Conservation (phyloP, 2,113 vertebrate species). For the Dendropsophus ebraccatus region DNA sequence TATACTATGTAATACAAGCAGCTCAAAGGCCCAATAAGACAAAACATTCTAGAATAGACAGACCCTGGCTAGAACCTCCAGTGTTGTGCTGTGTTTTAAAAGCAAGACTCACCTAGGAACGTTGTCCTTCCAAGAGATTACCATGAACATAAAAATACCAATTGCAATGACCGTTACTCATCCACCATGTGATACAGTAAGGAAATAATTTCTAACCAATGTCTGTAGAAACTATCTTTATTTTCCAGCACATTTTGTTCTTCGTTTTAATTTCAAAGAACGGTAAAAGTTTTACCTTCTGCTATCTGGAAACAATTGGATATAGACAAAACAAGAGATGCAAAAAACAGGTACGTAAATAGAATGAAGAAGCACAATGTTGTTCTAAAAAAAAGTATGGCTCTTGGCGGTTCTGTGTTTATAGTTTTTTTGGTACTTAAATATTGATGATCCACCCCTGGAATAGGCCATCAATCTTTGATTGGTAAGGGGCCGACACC, state of each 20-base stretch:
- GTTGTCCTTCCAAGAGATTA: background rate
- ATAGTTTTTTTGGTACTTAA: too few relatives aligned
- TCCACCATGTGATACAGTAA: background rate
- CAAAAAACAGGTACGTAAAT: background rate
- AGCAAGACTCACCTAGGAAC: background rate
- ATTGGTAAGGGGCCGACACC: too few relatives aligned
- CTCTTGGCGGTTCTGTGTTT: too few relatives aligned
- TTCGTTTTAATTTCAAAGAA: background rate
- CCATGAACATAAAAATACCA: background rate
- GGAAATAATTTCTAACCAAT: background rate
- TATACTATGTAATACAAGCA: too few relatives aligned
- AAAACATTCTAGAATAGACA: too few relatives aligned
- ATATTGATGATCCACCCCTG: too few relatives aligned
- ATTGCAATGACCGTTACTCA: background rate
- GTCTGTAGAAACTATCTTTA: background rate
- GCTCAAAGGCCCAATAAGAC: too few relatives aligned
- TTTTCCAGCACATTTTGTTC: background rate
- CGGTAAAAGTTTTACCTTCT: background rate
- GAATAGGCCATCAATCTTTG: too few relatives aligned
- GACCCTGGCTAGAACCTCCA: too few relatives aligned
- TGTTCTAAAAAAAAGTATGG: too few relatives aligned
- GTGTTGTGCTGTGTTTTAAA: background rate
- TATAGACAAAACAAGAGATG: background rate
- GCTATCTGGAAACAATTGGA: background rate
- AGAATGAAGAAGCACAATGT: too few relatives aligned